Evolutionary conservation across 2,797 vertebrate genomes (phyloP), one percentile per base, ranked within the genome.

Genomic region (Danio albolineatus): DNA sequence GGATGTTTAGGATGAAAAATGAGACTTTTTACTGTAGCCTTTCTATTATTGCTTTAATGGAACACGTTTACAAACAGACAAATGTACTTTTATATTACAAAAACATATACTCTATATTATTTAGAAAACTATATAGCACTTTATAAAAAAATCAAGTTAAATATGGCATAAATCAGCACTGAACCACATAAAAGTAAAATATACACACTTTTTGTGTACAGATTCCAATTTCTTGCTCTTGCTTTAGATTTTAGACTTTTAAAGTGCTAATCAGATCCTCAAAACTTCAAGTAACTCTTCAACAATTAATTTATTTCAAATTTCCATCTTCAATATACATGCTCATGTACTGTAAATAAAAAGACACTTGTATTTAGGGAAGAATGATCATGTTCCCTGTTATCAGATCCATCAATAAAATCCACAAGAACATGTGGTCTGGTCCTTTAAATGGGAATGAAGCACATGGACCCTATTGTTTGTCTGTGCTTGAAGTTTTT

Each of bases 401-500:
- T n/a, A 28, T 28, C 28, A 28, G 28, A 28, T 28, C n/a, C 7
- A 39, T 80, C 21, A 87, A 53, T 71, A 65, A 56, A 61, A 59
- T 19, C 48, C 57, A 77, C 85, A 89, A 67, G 41, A 38, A 41
- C 84, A 88, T n/a, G 49, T 17, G 5, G 46, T 48, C 19, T 19
- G 72, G 49, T 83, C 81, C 65, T 46, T 77, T n/a, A 54, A 43
- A 6, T 7, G n/a, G 12, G 61, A 81, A 71, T 65, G 56, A 61
- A 84, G 46, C 49, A 86, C 78, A 10, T 84, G 76, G 51, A 87
- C 51, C 70, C 81, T 81, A 61, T 83, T 53, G 44, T 85, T 79
- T 43, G 81, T 85, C 59, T 73, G 75, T 10, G 72, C 21, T 10
- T 61, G 21, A 13, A 86, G 53, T 54, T 80, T 65, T 16, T 46